phyloP scores from a whole-genome alignment of 2,113 vertebrate species.

The Tetraodon nigroviridis region DNA sequence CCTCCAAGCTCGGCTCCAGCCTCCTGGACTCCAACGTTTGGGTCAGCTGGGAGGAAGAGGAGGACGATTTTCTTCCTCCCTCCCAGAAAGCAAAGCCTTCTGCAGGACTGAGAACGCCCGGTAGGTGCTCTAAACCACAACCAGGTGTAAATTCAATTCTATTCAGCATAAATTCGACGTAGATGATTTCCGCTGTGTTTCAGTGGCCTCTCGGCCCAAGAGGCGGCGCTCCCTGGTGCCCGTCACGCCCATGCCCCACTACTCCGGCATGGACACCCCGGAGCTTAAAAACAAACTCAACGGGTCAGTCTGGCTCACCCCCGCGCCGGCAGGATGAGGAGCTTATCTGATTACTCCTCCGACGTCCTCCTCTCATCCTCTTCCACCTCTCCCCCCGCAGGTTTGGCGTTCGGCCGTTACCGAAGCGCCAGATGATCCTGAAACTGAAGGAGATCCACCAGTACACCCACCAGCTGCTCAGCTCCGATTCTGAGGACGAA shows the following conservation, averaged over 20 bases:
- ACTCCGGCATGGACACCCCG: conserved; percentile 92
- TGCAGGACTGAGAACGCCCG: conserved; percentile 70
- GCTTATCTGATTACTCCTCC: too few relatives aligned
- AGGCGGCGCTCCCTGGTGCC: conserved; percentile 66
- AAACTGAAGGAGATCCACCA: conserved; percentile 97
- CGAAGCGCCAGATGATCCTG: conserved; percentile 91
- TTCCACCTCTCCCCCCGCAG: conserved; percentile 66
- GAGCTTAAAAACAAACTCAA: conserved; percentile 86
- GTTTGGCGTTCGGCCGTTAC: conserved; percentile 89
- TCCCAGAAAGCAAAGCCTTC: conserved; percentile 59
- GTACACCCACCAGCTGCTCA: conserved; percentile 85
- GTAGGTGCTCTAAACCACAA: conserved; percentile 70
- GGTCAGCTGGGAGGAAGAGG: conserved; percentile 74
- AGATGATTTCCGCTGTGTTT: not conserved
- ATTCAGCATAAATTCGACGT: too few relatives aligned
- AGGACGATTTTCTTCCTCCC: conserved; percentile 61
- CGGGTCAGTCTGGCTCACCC: conserved; percentile 72
- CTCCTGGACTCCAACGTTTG: conserved; percentile 78
- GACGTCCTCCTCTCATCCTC: too few relatives aligned
- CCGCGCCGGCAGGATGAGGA: not conserved
- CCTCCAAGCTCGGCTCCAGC: conserved; percentile 42
- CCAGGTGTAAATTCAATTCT: too few relatives aligned
- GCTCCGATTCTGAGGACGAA: conserved; percentile 79
- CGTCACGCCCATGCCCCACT: conserved; percentile 86
- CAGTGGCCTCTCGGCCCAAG: conserved; percentile 60